Evolutionary conservation across 1,140 invertebrate genomes (phyloP), one percentile per base, ranked within the genome.

Genomic region (Diorhabda sublineata): DNA sequence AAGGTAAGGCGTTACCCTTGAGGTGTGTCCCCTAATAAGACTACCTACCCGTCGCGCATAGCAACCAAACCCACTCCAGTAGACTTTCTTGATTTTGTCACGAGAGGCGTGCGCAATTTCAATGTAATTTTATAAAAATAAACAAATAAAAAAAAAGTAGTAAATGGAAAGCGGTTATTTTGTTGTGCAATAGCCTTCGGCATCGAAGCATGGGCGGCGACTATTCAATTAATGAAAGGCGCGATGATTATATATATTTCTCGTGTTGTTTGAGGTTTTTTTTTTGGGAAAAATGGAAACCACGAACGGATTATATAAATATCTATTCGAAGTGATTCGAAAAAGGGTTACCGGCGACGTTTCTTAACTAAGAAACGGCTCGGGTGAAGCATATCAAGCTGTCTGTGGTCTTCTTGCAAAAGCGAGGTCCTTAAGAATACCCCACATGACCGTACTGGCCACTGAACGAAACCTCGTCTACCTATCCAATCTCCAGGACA

Each of bases 1-100:
- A 6, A 62, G 8, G 42, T 7, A 8, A 44, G 61, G 61, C 61
- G 61, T 42, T n/a, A 45, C 61, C 9, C 9, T 9, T n/a, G 42
- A 62, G 61, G 61, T 44, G 61, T 62, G 61, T 62, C 11, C 61
- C n/a, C 7, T n/a, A 44, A n/a, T n/a, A 4, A 11, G 61, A 45
- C 61, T 62, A 44, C 42, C 61, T 43, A 8, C n/a, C 61, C 9
- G 61, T 52, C 47, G n/a, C 47, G 47, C 47, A 52, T 52, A 52
- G 47, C 47, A 52, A 52, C 47, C 47, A 52, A 52, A 52, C 47
- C 47, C 47, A 52, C 47, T 52, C 47, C 47, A 52, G 47, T 52
- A 4, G 47, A 52, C 47, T 6, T 52, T 52, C 47, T 52, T 6
- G 47, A 6, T 52, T 52, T 52, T 52, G 47, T 52, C 47, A 4